Evolutionary conservation across 2,888 invertebrate species (phyloP), one percentile per base, ranked within the genome.

Genomic region (Apoda limacodes): DNA sequence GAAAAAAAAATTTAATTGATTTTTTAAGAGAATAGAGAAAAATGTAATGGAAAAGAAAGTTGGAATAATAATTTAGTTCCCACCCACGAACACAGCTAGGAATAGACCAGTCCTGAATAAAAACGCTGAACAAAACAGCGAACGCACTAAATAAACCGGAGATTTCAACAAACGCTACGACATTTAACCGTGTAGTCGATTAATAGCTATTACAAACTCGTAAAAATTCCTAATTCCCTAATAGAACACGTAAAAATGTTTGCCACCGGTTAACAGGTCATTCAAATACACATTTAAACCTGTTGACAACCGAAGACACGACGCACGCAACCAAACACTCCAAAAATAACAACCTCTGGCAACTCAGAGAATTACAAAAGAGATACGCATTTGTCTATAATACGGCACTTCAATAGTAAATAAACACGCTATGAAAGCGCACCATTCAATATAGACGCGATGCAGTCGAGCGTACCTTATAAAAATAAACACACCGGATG

Each of bases 71-170:
- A 49, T 58, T 55, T 54, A 55, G 55, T 53, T 52, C 51, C 65
- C 66, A 65, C 68, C 67, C 67, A 71, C 69, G 56, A 45, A 48
- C 46, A 45, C 50, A 50, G 52, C 56, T 59, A 50, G 51, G 60
- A 72, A 72, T 72, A 74, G 63, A 59, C 35, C 37, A 46, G 40
- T 46, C 41, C 65, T 64, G 65, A 70, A 60, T 64, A 66, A 66
- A 63, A 56, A 22, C 35, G 7, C 48, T 50, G 48, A 61, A 66
- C 57, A 60, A 60, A 61, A 64, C 63, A 60, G 53, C 62, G 57
- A 60, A 55, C 49, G 44, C 17, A 7, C 52, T 42, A 49, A 65
- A 68, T 64, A 57, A 60, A 59, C 54, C 52, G 50, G 47, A n/a
- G 51, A 45, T 51, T 41, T 46, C 46, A 56, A 61, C 55, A 52